Base-by-base conservation (phyloP, 2,797 vertebrate species). In the Typhlichthys subterraneus region DNA sequence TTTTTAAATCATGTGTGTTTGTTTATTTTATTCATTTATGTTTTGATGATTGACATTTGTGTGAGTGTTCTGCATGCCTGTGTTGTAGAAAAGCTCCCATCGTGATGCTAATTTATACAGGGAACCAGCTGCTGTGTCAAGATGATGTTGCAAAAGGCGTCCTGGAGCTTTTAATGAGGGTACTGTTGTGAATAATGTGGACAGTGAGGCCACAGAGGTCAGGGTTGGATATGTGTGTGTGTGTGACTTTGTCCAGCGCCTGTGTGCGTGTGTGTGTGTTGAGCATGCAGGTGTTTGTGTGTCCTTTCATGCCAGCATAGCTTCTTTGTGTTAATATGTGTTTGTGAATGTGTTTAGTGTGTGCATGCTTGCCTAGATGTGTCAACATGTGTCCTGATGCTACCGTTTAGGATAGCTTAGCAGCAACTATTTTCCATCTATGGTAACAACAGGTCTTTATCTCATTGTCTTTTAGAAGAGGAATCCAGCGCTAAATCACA, bases 131-230 rank as follows among this genome's bases (percentile, higher is more conserved):
- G 89, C 83, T 81, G 81, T 77, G 81, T 80, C 75, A 73, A 82
- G 79, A 85, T 81, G 79, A 85, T 84, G 67, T 70, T 61, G 79
- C 84, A 84, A 75, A 85, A 85, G 79, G 61, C 69, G 65, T 65
- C 88, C 85, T 80, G 74, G 78, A 85, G 69, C 82, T 88, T 77
- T 83, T 85, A 86, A 88, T 84, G 77, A 89, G 86, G 74, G 76
- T 74, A 51, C 71, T 46, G 53, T 61, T 58, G 69, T 73, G 75
- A 68, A 78, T 81, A 83, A 76, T 46, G 63, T 48, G 81, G 75
- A 76, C 66, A 31, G 49, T 0, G 60, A 19, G 88, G 83, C 85
- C 80, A 53, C 52, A 0, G 5, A 2, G 69, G 84, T 84, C 71
- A 56, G 61, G 66, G 42, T 13, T 13, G 29, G 11, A 9, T 1